These are phyloP conservation scores for Gymnodraco acuticeps DNA, from an alignment of 2,797 vertebrate species.

Conservation along the genomic window DNA sequence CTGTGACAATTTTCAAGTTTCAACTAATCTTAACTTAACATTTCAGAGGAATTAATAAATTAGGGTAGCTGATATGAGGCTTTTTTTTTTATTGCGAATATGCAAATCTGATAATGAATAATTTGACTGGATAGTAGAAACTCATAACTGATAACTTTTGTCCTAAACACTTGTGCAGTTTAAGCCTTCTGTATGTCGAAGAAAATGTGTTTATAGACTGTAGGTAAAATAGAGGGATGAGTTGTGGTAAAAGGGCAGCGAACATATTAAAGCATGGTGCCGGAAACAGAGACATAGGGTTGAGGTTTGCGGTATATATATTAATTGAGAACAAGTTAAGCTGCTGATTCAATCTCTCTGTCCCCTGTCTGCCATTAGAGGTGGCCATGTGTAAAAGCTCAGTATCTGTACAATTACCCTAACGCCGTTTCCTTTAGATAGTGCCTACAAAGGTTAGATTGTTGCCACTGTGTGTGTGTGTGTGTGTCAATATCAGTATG, in stretches of 20 bases:
- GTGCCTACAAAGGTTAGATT: conserved; percentile 34
- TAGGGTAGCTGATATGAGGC: background rate
- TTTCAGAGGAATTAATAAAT: conserved; percentile 20
- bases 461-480: conserved; percentile 11
- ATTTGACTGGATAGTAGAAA: conserved; percentile 7
- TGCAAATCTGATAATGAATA: background rate
- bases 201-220: conserved; percentile 11
- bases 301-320: conserved; percentile 45
- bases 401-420: conserved; percentile 45
- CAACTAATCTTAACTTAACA: conserved; percentile 28
- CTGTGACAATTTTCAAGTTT: conserved; percentile 28
- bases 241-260: conserved; percentile 6
- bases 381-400: conserved; percentile 58
- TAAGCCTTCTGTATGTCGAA: conserved; percentile 6
- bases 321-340: conserved; percentile 71
- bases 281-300: conserved; percentile 3
- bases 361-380: conserved; percentile 48
- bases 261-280: conserved; percentile 25
- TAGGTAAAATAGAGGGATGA: conserved; percentile 9
- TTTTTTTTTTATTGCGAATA: conserved; percentile 5
- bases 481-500: conserved; percentile 19
- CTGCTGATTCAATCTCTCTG: conserved; percentile 67
- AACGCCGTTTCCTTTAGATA: conserved; percentile 36
- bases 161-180: conserved; percentile 9
- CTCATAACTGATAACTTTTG: background rate